phyloP scores from a whole-genome alignment of 2,113 vertebrate species.

The Leptosomus discolor region DNA sequence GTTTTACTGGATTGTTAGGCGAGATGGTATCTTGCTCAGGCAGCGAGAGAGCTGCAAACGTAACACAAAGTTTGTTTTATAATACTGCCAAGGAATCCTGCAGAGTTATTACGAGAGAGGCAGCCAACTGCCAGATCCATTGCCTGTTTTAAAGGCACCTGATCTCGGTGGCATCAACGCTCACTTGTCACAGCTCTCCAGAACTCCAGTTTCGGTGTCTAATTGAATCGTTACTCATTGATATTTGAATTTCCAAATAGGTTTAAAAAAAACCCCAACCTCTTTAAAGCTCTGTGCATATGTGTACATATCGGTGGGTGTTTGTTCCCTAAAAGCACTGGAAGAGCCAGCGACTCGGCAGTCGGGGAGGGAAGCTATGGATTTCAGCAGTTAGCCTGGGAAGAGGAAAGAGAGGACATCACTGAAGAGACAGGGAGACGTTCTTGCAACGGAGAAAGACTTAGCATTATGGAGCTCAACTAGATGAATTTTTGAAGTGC shows the following conservation, averaged over 20 bases:
- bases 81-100: neutral
- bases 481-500: neutral
- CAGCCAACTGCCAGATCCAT: neutral
- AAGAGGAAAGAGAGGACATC: neutral
- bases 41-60: neutral
- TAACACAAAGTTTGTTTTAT: accelerated
- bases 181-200: neutral
- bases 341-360: neutral
- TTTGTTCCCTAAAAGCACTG: neutral
- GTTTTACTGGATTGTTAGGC: neutral
- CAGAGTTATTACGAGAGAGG: neutral
- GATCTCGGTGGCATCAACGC: accelerated
- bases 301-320: neutral
- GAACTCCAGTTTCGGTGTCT: neutral
- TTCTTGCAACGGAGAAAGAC: neutral
- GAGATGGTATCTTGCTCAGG: neutral
- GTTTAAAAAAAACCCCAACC: neutral
- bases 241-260: neutral
- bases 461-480: neutral
- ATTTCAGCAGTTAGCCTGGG: neutral
- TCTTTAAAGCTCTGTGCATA: neutral
- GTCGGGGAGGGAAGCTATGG: neutral
- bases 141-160: neutral
- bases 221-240: neutral
- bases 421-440: too few species aligned